These are phyloP conservation scores for Anisognathus igniventris DNA, from an alignment of 2,797 vertebrate genomes.

Conservation along the genomic window DNA sequence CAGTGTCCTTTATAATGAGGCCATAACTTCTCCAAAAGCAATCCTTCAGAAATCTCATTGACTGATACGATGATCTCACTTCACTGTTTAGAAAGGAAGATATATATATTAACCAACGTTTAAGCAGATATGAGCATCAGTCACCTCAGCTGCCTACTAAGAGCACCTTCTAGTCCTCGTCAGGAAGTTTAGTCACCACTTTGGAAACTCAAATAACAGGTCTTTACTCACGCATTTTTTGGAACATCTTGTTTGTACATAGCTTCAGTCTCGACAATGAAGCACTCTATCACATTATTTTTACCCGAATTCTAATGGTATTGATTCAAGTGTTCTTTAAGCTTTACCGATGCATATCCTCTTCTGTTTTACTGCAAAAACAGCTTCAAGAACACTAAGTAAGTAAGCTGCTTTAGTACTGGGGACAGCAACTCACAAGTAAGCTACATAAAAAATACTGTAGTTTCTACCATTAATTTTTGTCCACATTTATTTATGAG, in stretches of 20 bases:
- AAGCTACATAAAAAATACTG: conserved; percentile 1
- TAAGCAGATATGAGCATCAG: neutral
- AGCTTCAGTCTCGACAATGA: neutral
- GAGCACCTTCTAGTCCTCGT: neutral
- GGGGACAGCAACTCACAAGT: neutral
- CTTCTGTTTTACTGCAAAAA: neutral
- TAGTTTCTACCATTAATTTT: conserved; percentile 8
- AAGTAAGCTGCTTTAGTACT: neutral
- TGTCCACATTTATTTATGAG: conserved; percentile 52
- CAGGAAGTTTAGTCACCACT: neutral
- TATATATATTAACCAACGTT: neutral
- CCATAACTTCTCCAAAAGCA: neutral
- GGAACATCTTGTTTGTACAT: neutral
- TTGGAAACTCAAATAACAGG: neutral
- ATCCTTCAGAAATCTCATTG: neutral
- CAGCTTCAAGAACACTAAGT: neutral
- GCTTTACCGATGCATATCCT: neutral
- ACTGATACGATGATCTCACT: neutral
- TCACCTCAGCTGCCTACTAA: neutral
- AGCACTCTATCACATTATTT: neutral
- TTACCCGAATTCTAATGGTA: neutral
- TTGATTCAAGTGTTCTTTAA: neutral
- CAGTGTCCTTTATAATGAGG: neutral
- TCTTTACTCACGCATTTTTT: neutral
- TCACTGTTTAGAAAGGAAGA: neutral